These are phyloP conservation scores for Sebastes matsubarae DNA, from an alignment of 2,797 vertebrate genomes.

Conservation along the genomic window DNA sequence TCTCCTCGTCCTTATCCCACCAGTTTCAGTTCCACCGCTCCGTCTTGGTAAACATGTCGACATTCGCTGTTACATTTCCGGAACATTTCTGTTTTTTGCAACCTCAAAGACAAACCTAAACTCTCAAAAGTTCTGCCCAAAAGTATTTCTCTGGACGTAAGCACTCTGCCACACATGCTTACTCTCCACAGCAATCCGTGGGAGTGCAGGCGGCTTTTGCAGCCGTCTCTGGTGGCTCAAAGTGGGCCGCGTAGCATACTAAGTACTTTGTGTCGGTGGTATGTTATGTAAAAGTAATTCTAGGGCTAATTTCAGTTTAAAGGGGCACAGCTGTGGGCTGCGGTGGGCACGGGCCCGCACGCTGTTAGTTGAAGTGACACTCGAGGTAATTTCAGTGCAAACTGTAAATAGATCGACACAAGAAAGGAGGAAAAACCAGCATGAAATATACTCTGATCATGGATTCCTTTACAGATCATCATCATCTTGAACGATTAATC, in stretches of 20 bases:
- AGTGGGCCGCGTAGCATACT: conserved; percentile 58
- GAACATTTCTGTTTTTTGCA: conserved; percentile 8
- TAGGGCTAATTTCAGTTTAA: conserved; percentile 49
- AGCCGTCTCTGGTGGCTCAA: conserved; percentile 55
- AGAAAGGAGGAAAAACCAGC: background rate
- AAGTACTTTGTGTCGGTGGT: conserved; percentile 65
- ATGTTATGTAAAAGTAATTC: conserved; percentile 69
- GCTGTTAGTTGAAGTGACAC: conserved; percentile 6
- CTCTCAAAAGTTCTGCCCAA: conserved; percentile 36
- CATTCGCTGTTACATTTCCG: background rate
- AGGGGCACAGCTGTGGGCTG: conserved; percentile 41
- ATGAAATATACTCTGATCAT: background rate
- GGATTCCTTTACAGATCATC: background rate
- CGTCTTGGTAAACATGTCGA: conserved; percentile 29
- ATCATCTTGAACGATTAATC: background rate
- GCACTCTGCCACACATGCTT: conserved; percentile 37
- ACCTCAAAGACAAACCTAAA: conserved; percentile 14
- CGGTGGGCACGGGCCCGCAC: background rate
- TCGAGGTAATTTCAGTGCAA: background rate
- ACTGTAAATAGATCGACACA: background rate
- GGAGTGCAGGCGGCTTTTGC: conserved; percentile 54
- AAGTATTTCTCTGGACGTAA: conserved; percentile 50
- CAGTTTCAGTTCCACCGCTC: conserved; percentile 3
- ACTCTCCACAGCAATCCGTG: conserved; percentile 38
- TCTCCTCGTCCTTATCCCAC: background rate